These are phyloP conservation scores for Caerostris darwini DNA, from an alignment of 1,140 invertebrate genomes.

Conservation along the genomic window DNA sequence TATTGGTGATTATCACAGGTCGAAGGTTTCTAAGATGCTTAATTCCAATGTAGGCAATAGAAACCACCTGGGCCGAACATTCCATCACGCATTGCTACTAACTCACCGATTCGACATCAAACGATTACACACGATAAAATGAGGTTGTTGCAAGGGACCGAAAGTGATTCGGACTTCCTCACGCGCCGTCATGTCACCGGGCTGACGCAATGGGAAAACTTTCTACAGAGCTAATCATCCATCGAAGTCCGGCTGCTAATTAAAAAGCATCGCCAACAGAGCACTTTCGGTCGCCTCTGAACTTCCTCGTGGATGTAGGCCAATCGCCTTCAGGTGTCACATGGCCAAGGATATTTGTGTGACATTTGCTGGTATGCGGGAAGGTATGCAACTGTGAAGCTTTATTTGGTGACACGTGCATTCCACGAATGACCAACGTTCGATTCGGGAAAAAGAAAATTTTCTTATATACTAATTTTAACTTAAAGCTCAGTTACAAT, in stretches of 20 bases:
- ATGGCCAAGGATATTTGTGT: conserved; percentile 41
- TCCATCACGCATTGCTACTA: neutral
- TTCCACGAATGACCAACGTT: neutral
- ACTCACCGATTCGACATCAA: neutral
- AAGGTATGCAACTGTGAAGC: neutral
- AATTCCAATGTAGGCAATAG: too few relatives aligned
- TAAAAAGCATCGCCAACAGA: conserved; percentile 34
- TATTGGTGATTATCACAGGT: too few relatives aligned
- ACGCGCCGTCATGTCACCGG: neutral
- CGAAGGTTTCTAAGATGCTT: too few relatives aligned
- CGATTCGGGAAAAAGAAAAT: neutral
- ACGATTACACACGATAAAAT: neutral
- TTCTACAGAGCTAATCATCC: neutral
- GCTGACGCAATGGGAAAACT: neutral
- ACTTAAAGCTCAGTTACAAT: too few relatives aligned
- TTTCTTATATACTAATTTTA: neutral
- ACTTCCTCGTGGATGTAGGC: neutral
- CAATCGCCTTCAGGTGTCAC: conserved; percentile 21
- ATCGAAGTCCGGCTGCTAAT: neutral
- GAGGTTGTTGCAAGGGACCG: neutral
- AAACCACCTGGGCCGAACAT: neutral
- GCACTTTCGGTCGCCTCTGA: neutral
- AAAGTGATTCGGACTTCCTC: neutral
- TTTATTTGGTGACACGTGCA: neutral
- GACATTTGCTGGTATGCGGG: conserved; percentile 37